These are phyloP conservation scores for Drosophila bunnanda DNA, from an alignment of 2,888 invertebrate genomes.

Conservation along the genomic window DNA sequence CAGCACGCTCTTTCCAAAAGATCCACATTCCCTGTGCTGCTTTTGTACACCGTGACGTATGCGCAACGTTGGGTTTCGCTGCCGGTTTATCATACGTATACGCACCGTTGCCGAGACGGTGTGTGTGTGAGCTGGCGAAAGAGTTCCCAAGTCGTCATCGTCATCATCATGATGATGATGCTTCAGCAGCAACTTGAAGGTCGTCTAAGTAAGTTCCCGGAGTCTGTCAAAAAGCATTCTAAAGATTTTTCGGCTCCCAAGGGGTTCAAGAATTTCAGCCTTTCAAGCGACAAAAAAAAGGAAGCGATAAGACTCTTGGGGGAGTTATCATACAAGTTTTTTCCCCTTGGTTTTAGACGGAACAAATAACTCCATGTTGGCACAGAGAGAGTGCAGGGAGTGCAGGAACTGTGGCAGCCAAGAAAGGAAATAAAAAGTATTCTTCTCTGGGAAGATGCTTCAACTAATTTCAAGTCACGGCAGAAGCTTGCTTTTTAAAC, in stretches of 20 bases:
- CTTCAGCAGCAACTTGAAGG: constrained; percentile 57
- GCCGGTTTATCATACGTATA: constrained; percentile 70
- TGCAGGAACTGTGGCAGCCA: not conserved
- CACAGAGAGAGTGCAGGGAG: constrained; percentile 1
- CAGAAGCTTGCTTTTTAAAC: not conserved
- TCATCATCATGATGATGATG: constrained; percentile 18
- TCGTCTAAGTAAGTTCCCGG: constrained; percentile 66
- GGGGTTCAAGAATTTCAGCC: constrained; percentile 31
- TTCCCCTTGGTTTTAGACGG: not conserved
- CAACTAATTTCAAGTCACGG: too few species aligned
- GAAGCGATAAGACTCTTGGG: constrained; percentile 24
- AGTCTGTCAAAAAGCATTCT: constrained; percentile 47
- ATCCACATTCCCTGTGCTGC: constrained; percentile 11
- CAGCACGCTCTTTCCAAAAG: not conserved
- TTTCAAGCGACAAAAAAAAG: constrained; percentile 12
- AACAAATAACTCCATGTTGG: constrained; percentile 14
- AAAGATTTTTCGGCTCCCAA: constrained; percentile 35
- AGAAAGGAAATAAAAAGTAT: not conserved
- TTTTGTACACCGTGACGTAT: constrained; percentile 66
- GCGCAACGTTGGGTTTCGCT: constrained; percentile 64
- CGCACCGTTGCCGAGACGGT: constrained; percentile 21
- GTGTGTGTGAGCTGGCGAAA: constrained; percentile 31
- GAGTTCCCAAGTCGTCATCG: constrained; percentile 54
- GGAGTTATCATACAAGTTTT: constrained; percentile 18
- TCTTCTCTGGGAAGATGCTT: not conserved